Conservation (phyloP, 1,140 invertebrate species). For the Drosophila tristis region DNA sequence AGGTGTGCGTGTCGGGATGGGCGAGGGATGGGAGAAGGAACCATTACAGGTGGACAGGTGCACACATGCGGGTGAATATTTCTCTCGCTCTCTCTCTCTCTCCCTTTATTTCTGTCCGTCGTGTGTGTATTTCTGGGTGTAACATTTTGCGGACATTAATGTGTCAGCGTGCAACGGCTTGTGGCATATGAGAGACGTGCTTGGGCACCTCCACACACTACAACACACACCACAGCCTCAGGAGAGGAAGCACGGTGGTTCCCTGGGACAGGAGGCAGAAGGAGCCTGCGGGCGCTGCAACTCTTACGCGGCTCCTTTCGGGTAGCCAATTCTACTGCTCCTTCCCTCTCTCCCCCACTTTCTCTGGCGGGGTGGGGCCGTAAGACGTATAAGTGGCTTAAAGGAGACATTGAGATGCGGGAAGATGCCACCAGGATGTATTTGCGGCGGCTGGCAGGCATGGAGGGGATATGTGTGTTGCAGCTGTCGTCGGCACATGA, state of each 20-base stretch:
- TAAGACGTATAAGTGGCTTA: constrained; percentile 38
- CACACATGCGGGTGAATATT: constrained; percentile 46
- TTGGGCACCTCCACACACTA: neutral
- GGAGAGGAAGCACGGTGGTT: too few relatives aligned
- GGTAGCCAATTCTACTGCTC: too few relatives aligned
- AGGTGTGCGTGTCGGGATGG: constrained; percentile 1
- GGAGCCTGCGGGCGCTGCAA: too few relatives aligned
- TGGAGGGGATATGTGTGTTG: constrained; percentile 49
- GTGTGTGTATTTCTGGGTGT: constrained; percentile 6
- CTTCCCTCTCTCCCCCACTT: too few relatives aligned
- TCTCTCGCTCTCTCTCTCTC: constrained; percentile 1
- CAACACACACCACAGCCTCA: too few relatives aligned
- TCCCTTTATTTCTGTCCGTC: too few relatives aligned
- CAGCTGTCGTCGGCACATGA: constrained; percentile 49
- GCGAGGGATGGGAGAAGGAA: too few relatives aligned
- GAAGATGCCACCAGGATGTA: neutral
- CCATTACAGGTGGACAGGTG: constrained; percentile 6
- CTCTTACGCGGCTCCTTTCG: too few relatives aligned
- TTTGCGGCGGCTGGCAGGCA: neutral
- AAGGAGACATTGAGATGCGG: constrained; percentile 23
- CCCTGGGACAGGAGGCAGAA: too few relatives aligned
- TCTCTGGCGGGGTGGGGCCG: too few relatives aligned
- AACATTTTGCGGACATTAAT: constrained; percentile 69
- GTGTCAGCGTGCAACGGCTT: constrained; percentile 52
- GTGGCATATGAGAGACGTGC: constrained; percentile 60